Evolutionary conservation across 2,797 vertebrate species (phyloP), one percentile per base, ranked within the genome.

Genomic region (Amazona ochrocephala): DNA sequence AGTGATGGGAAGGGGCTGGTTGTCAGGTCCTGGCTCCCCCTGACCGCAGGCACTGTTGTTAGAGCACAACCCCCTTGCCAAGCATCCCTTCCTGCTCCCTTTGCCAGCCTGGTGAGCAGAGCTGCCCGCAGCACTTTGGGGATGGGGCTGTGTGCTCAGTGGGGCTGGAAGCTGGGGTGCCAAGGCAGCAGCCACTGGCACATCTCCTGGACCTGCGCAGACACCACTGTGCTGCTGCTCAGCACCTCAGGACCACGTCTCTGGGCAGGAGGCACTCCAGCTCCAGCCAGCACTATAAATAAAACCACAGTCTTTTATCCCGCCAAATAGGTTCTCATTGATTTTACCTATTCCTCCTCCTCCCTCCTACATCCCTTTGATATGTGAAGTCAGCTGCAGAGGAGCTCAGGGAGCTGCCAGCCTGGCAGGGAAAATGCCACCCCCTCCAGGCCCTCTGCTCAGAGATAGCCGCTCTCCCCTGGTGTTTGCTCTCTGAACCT

Each of bases 271-370:
- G 85, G 78, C 32, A 9, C 72, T 90, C 54, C 66, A 94, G 65
- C 86, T 91, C 62, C 86, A 95, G 88, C 84, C 90, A 81, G 84
- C 1, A 3, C 93, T 95, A 92, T 96, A 97, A 97, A 97, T 97
- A 96, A 97, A 96, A 24, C 64, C 86, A n/a, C 3, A 0, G 34
- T 87, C 89, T 84, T 92, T 82, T 90, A 84, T 85, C 94, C 93
- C 64, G 1, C 92, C 90, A 94, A 89, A 94, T 87, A 90, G 91
- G 89, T 84, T 95, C 88, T 95, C 83, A 94, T 91, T 81, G 96
- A 96, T 97, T 97, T 94, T 96, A 91, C 94, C 81, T 85, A 70
- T 94, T 92, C 93, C 60, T 88, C 50, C 67, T 71, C 84, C 66
- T 84, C 48, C 41, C 56, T 84, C 48, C 13, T 44, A 6, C 2